Evolutionary conservation across 2,113 vertebrate species (phyloP).

Genomic region (Tor tambroides): DNA sequence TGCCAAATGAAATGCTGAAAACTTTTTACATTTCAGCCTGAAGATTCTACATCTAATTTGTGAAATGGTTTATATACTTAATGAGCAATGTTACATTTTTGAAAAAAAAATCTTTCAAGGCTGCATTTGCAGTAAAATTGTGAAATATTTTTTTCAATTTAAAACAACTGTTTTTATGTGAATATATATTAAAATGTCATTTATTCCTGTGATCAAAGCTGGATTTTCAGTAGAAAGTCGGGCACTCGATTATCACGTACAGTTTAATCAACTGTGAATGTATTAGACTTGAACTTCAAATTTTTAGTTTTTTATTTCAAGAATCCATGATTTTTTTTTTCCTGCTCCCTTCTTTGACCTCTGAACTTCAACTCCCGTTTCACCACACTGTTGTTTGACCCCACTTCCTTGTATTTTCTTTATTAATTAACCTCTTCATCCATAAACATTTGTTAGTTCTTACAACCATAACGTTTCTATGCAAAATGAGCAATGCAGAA

Average conservation of each 20-base stretch:
- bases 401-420: conserved; percentile 64
- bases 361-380: conserved; percentile 30
- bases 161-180: not conserved
- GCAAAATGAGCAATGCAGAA: conserved; percentile 57
- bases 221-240: not conserved
- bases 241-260: not conserved
- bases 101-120: too few species aligned
- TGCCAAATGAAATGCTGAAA: not conserved
- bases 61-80: not conserved
- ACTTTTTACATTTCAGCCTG: not conserved
- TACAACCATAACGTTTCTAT: conserved; percentile 21
- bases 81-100: not conserved
- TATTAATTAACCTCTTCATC: conserved; percentile 75
- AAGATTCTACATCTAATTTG: not conserved
- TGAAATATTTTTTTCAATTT: too few species aligned
- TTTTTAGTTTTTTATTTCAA: conserved; percentile 34
- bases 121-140: not conserved
- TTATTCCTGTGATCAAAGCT: too few species aligned
- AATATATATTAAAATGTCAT: too few species aligned
- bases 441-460: conserved; percentile 67
- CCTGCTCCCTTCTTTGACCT: conserved; percentile 36
- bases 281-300: not conserved
- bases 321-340: too few species aligned
- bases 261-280: not conserved
- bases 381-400: conserved; percentile 60